phyloP scores from a whole-genome alignment of 1,140 invertebrate genomes.

The Rhyacophila brunnea region DNA sequence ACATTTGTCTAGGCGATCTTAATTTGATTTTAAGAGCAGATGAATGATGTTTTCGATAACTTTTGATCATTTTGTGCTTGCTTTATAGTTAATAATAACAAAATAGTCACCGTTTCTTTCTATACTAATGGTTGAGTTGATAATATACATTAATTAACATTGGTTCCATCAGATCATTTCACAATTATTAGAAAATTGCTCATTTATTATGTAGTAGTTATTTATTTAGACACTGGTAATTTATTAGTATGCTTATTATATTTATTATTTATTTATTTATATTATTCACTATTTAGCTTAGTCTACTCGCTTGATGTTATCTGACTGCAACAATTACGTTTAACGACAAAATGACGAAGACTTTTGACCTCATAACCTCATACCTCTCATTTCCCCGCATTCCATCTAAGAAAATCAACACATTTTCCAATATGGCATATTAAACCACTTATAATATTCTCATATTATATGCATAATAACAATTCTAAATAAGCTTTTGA shows the following conservation, averaged over 20 bases:
- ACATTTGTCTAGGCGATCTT: conserved; percentile 55
- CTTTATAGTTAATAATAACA: background rate
- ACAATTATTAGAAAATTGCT: conserved; percentile 8
- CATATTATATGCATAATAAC: too few relatives aligned
- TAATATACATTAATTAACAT: conserved; percentile 7
- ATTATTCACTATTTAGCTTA: background rate
- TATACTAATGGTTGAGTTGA: conserved; percentile 13
- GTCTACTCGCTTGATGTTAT: conserved; percentile 22
- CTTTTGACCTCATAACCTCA: conserved; percentile 29
- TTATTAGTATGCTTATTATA: conserved; percentile 1
- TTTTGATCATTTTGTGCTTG: conserved; percentile 33
- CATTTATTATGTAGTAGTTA: conserved; percentile 1
- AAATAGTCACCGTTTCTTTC: conserved; percentile 14
- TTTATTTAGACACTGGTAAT: too few relatives aligned
- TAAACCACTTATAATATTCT: too few relatives aligned
- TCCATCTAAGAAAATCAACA: too few relatives aligned
- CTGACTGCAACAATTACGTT: conserved; percentile 30
- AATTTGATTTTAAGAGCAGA: conserved; percentile 50
- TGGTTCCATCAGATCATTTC: conserved; percentile 6
- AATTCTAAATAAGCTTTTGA: too few relatives aligned
- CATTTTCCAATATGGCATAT: too few relatives aligned
- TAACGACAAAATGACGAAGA: conserved; percentile 31
- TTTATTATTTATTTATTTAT: conserved; percentile 3
- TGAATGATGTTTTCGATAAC: background rate
- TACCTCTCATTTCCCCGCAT: background rate